A percentile compares a stretch with the other conserved stretches of the same genome.
Evolutionary conservation across 1,140 invertebrate species (phyloP).

Genomic region (Bombus sylvicola): DNA sequence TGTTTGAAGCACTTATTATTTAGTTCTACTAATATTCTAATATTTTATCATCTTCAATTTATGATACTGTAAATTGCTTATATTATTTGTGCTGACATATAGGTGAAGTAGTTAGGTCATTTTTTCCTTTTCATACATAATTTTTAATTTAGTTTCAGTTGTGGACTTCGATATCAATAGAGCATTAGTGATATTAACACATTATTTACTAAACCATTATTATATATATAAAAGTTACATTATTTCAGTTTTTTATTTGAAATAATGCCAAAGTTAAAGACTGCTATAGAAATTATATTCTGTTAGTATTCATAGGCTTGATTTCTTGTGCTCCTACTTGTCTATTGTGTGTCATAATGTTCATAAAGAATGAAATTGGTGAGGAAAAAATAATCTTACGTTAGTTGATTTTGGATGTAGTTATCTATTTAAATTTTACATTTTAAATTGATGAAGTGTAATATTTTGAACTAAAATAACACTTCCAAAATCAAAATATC

Average conservation of each 20-base stretch:
- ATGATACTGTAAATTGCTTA: not conserved
- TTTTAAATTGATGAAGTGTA: not conserved
- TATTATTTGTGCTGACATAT: not conserved
- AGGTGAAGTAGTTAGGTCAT: not conserved
- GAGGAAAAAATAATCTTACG: constrained; percentile 7
- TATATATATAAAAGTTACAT: constrained; percentile 10
- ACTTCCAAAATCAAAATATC: constrained; percentile 51
- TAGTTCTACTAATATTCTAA: constrained; percentile 15
- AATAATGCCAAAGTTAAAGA: constrained; percentile 63
- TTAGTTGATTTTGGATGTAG: constrained; percentile 42
- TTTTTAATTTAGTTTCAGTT: constrained; percentile 15
- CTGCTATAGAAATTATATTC: constrained; percentile 37
- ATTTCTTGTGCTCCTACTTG: constrained; percentile 26
- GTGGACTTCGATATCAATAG: not conserved
- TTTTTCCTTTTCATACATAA: not conserved
- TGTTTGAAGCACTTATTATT: constrained; percentile 36
- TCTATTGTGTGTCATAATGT: constrained; percentile 47
- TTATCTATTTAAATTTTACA: constrained; percentile 41
- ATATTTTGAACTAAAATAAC: constrained; percentile 20
- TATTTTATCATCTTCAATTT: constrained; percentile 13
- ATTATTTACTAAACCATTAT: constrained; percentile 11
- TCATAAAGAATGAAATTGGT: constrained; percentile 30
- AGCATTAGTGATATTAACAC: not conserved
- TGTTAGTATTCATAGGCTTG: constrained; percentile 49
- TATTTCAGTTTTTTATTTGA: constrained; percentile 37